Percentiles rank a stretch among this genome's conserved stretches.
phyloP scores from a whole-genome alignment of 2,113 vertebrate species.

The Ploceus nigricollis region DNA sequence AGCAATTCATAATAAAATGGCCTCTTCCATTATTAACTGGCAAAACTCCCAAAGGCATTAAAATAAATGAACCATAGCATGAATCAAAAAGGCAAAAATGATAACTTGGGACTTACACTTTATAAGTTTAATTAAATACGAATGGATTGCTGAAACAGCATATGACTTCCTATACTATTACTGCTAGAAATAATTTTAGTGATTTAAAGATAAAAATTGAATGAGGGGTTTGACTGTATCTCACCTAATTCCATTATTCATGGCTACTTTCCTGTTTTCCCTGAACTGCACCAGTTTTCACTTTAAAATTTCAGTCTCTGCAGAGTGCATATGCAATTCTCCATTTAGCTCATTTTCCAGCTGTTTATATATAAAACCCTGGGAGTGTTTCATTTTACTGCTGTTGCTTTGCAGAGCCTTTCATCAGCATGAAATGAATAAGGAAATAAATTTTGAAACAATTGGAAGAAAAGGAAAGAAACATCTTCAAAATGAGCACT shows the following conservation, averaged over 20 bases:
- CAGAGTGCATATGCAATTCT: not conserved
- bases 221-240: not conserved
- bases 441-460: slow-evolving; percentile 39
- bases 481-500: not conserved
- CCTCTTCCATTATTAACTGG: slow-evolving; percentile 38
- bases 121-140: slow-evolving; percentile 26
- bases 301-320: not conserved
- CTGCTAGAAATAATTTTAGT: not conserved
- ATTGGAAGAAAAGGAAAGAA: not conserved
- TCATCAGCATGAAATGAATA: not conserved
- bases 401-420: not conserved
- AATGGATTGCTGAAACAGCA: not conserved
- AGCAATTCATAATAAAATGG: slow-evolving; percentile 1
- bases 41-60: not conserved
- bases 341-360: not conserved
- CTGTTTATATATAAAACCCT: not conserved
- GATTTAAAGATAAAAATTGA: slow-evolving; percentile 1
- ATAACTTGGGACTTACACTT: not conserved
- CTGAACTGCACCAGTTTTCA: not conserved
- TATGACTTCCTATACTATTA: not conserved
- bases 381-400: not conserved
- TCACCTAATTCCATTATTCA: not conserved
- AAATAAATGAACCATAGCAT: not conserved
- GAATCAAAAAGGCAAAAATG: slow-evolving; percentile 24
- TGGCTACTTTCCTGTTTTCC: not conserved